Evolutionary conservation across 2,113 vertebrate species (phyloP).

Genomic region (Psettodes erumei): DNA sequence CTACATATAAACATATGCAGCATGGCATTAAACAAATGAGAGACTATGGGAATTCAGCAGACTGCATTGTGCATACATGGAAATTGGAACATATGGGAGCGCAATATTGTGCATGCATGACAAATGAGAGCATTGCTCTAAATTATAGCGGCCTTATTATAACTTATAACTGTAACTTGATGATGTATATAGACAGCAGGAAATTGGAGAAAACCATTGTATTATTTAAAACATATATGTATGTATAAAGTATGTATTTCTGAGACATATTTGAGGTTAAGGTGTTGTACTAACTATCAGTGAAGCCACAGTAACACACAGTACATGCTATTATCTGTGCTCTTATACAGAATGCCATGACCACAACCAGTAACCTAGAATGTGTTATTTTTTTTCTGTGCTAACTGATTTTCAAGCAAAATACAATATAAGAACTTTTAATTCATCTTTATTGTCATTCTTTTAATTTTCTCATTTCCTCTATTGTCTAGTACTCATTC

Average conservation of each 20-base stretch:
- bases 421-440: background rate
- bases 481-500: background rate
- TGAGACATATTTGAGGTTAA: background rate
- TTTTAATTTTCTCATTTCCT: background rate
- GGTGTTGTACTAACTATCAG: background rate
- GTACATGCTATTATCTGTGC: background rate
- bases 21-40: background rate
- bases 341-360: background rate
- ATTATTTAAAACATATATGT: background rate
- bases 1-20: background rate
- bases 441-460: background rate
- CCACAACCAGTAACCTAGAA: background rate
- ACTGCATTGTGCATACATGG: background rate
- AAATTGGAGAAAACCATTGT: background rate
- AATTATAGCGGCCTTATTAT: background rate
- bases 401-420: background rate
- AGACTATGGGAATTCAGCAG: background rate
- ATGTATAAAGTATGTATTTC: too few relatives aligned
- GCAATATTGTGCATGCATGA: background rate
- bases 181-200: background rate
- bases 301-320: background rate
- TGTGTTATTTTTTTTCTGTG: background rate
- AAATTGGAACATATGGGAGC: background rate
- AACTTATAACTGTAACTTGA: background rate
- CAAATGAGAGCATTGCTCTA: background rate